Percentiles rank a stretch among this genome's conserved stretches.
phyloP scores from a whole-genome alignment of 1,140 invertebrate genomes.

The Hyles vespertilio region DNA sequence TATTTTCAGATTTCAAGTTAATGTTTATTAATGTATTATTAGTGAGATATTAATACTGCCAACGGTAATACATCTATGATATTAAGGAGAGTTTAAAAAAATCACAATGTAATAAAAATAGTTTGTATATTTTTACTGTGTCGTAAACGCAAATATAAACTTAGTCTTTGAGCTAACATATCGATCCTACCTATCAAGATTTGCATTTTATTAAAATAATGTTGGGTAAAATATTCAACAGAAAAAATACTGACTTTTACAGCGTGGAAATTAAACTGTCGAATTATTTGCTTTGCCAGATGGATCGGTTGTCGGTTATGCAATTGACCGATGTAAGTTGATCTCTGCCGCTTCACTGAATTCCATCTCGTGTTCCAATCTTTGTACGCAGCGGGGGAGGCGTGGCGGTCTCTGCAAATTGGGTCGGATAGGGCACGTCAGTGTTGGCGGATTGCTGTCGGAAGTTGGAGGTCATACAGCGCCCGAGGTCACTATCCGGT shows the following conservation, averaged over 20 bases:
- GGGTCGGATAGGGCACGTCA: conserved; percentile 29
- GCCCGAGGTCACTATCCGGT: conserved; percentile 26
- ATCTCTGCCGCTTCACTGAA: not conserved
- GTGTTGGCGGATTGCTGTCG: conserved; percentile 32
- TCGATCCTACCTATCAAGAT: too few relatives aligned
- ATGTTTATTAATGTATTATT: too few relatives aligned
- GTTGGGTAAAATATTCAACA: not conserved
- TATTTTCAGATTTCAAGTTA: too few relatives aligned
- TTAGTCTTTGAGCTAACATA: too few relatives aligned
- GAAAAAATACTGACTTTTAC: conserved; percentile 13
- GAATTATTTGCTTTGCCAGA: conserved; percentile 28
- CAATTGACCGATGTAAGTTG: conserved; percentile 11
- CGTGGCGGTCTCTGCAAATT: conserved; percentile 1
- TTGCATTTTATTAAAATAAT: too few relatives aligned
- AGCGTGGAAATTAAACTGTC: conserved; percentile 25
- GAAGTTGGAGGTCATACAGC: conserved; percentile 37
- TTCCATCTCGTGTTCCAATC: not conserved
- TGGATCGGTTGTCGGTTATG: conserved; percentile 24
- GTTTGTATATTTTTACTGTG: too few relatives aligned
- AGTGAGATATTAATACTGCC: too few relatives aligned
- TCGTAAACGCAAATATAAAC: too few relatives aligned
- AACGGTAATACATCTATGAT: too few relatives aligned
- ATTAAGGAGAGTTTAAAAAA: too few relatives aligned
- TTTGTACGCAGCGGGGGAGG: not conserved
- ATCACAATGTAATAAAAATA: too few relatives aligned